Conservation (phyloP, 1,140 invertebrate species). For the Listronotus bonariensis region DNA sequence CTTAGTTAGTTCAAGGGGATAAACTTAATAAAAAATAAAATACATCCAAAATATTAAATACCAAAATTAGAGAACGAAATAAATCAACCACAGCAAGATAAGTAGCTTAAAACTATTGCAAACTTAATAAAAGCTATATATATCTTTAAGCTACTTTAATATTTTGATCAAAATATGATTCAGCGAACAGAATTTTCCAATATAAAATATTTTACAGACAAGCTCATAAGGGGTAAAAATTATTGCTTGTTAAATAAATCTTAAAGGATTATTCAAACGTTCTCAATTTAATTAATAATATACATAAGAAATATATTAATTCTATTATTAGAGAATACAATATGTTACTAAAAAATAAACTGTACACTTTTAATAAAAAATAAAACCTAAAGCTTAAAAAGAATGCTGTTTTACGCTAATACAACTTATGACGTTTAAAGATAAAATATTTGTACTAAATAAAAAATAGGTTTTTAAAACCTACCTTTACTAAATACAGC, state of each 20-base stretch:
- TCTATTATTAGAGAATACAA: slow-evolving; percentile 29
- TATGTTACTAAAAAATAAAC: slow-evolving; percentile 33
- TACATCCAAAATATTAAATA: too few species aligned
- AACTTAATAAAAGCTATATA: too few species aligned
- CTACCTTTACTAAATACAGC: slow-evolving; percentile 2
- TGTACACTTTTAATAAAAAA: slow-evolving; percentile 28
- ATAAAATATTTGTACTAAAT: slow-evolving; percentile 32
- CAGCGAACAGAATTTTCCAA: background rate
- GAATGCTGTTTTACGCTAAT: slow-evolving; percentile 33
- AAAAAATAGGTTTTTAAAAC: slow-evolving; percentile 25
- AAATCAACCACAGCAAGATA: too few species aligned
- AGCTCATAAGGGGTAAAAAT: slow-evolving; percentile 22
- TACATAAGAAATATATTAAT: slow-evolving; percentile 34
- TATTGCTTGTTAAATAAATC: slow-evolving; percentile 30
- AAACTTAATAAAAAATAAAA: too few species aligned
- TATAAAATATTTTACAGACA: too few species aligned
- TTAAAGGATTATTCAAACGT: slow-evolving; percentile 11
- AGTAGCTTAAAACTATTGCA: too few species aligned
- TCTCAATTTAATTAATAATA: slow-evolving; percentile 15
- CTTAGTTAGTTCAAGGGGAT: too few species aligned
- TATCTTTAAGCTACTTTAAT: too few species aligned
- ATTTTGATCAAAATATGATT: too few species aligned
- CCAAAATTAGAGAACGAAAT: too few species aligned
- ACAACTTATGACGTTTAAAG: slow-evolving; percentile 22
- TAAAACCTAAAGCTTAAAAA: slow-evolving; percentile 28